phyloP scores from a whole-genome alignment of 2,113 vertebrate species.

The Sula dactylatra region DNA sequence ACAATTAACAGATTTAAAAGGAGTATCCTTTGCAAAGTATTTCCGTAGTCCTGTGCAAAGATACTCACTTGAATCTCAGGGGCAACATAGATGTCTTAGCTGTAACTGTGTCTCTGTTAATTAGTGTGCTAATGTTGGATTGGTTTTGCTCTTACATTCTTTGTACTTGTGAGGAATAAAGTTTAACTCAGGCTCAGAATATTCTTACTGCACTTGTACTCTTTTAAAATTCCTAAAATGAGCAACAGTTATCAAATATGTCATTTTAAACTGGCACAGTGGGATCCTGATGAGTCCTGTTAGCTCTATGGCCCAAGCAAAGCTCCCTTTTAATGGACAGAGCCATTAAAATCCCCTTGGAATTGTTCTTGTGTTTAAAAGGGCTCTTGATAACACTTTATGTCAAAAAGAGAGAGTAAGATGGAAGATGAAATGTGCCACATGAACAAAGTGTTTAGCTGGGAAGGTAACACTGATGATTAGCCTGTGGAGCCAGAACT shows the following conservation, averaged over 20 bases:
- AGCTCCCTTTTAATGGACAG: no score
- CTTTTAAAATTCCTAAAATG: not conserved
- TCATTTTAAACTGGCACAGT: not conserved
- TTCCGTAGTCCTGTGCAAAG: not conserved
- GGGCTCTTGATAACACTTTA: not conserved
- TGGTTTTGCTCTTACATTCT: not conserved
- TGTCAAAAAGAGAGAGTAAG: not conserved
- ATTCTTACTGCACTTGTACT: not conserved
- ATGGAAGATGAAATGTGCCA: not conserved
- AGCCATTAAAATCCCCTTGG: not conserved
- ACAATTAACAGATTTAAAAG: not conserved
- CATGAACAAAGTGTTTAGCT: not conserved
- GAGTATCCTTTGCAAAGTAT: not conserved
- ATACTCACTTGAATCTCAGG: not conserved
- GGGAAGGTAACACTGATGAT: not conserved
- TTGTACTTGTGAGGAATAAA: not conserved
- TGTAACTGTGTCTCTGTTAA: not conserved
- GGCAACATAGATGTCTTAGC: not conserved
- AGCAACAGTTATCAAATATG: not conserved
- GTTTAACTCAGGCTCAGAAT: not conserved
- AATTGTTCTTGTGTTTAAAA: not conserved
- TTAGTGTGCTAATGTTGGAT: not conserved
- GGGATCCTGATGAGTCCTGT: not conserved
- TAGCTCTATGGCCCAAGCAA: not conserved
- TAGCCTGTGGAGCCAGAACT: not conserved